Conservation (phyloP, 2,113 vertebrate species). For the Nestor notabilis region DNA sequence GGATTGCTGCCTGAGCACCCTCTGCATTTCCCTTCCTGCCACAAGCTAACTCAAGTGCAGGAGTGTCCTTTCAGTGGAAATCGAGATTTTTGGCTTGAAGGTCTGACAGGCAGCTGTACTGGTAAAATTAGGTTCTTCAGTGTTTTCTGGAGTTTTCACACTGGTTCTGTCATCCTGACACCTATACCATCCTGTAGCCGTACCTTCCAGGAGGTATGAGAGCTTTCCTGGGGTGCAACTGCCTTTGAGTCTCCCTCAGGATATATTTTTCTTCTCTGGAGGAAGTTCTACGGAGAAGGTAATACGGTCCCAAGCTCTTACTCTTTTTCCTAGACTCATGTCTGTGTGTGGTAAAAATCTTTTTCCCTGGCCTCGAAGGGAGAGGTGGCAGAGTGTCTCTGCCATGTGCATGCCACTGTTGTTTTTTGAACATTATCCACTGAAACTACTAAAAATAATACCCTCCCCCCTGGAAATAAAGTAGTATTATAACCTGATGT, state of each 20-base stretch:
- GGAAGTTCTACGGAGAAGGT: neutral
- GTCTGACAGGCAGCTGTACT: neutral
- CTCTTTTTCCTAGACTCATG: neutral
- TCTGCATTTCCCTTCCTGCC: neutral
- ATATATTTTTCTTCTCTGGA: neutral
- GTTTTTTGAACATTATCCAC: neutral
- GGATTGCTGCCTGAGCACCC: neutral
- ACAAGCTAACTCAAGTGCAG: neutral
- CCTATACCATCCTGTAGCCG: neutral
- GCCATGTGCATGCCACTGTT: neutral
- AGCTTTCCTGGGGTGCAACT: neutral
- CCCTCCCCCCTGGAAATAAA: neutral
- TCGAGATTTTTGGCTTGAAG: neutral
- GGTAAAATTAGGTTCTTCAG: neutral
- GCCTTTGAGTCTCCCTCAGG: neutral
- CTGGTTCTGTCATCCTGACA: neutral
- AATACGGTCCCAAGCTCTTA: neutral
- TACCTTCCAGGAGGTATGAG: neutral
- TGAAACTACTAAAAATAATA: neutral
- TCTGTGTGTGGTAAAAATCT: neutral
- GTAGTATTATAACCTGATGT: neutral
- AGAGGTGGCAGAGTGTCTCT: neutral
- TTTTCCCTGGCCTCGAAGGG: neutral
- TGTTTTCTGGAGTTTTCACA: neutral
- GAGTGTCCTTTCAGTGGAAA: neutral